A percentile compares a stretch with the other conserved stretches of the same genome.
Evolutionary conservation across 2,113 vertebrate species (phyloP).

Genomic region (Chaetodon auriga): DNA sequence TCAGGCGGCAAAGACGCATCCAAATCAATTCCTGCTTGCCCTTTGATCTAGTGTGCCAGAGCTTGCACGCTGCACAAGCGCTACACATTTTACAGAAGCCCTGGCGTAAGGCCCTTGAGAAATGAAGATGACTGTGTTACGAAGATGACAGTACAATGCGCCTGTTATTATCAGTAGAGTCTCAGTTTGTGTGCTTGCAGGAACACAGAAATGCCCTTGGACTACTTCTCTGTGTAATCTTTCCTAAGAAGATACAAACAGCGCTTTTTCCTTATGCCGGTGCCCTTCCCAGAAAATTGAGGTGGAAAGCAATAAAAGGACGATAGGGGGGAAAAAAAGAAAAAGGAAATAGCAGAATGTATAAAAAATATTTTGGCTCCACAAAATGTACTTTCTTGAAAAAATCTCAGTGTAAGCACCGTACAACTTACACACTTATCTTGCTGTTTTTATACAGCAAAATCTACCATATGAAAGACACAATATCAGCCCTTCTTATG

Average conservation of each 20-base stretch:
- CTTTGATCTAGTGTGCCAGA: slow-evolving; percentile 60
- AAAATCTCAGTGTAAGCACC: background rate
- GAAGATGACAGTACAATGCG: slow-evolving; percentile 35
- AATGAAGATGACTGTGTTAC: slow-evolving; percentile 40
- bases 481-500: background rate
- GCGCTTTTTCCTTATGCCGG: background rate
- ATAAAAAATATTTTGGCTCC: background rate
- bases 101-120: slow-evolving; percentile 36
- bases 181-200: slow-evolving; percentile 34
- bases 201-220: slow-evolving; percentile 15
- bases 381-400: too few species aligned
- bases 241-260: slow-evolving; percentile 3
- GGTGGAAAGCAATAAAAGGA: background rate
- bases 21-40: slow-evolving; percentile 66
- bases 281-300: background rate
- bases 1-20: slow-evolving; percentile 53
- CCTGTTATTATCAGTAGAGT: slow-evolving; percentile 26
- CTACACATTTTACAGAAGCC: slow-evolving; percentile 28
- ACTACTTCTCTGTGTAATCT: slow-evolving; percentile 18
- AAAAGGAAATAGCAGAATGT: background rate
- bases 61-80: slow-evolving; percentile 23
- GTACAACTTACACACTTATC: background rate
- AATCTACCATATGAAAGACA: background rate
- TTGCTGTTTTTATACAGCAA: background rate
- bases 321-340: background rate